These are phyloP conservation scores for Achroia grisella DNA, from an alignment of 1,140 invertebrate genomes.

Conservation along the genomic window DNA sequence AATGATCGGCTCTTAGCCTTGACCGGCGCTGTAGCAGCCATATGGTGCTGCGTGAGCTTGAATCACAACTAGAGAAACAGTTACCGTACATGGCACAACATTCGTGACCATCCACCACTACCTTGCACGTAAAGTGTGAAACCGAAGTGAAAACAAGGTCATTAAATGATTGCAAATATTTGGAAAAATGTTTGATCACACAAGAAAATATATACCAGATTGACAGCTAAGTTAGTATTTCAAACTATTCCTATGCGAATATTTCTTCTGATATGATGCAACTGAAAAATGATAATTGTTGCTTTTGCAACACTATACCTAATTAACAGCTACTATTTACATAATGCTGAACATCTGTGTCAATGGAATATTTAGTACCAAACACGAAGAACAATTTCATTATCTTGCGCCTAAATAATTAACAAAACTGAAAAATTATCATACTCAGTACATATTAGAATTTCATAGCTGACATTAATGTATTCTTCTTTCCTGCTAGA, in stretches of 20 bases:
- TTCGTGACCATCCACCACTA: slow-evolving; percentile 18
- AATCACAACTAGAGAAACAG: slow-evolving; percentile 26
- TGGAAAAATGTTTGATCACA: no score
- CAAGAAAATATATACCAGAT: no score
- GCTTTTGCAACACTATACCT: slow-evolving; percentile 12
- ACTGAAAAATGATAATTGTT: slow-evolving; percentile 10
- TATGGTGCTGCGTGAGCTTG: slow-evolving; percentile 22
- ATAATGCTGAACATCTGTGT: slow-evolving; percentile 53
- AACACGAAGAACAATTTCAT: no score
- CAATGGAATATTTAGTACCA: slow-evolving; percentile 37
- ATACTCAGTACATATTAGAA: no score
- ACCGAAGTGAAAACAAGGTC: slow-evolving; percentile 23
- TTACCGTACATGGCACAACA: slow-evolving; percentile 30
- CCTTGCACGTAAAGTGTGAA: slow-evolving; percentile 25
- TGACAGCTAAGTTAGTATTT: no score
- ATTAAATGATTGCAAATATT: no score
- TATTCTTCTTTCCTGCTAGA: no score
- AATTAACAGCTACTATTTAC: slow-evolving; percentile 31
- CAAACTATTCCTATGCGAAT: no score
- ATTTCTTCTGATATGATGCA: not conserved
- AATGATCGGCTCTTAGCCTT: slow-evolving; percentile 29
- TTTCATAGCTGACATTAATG: no score
- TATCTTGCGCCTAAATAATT: no score
- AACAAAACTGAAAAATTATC: no score
- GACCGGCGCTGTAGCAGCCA: slow-evolving; percentile 26